A percentile compares a stretch with the other conserved stretches of the same genome.
phyloP scores from a whole-genome alignment of 1,140 invertebrate genomes.

The Diachasmimorpha longicaudata region DNA sequence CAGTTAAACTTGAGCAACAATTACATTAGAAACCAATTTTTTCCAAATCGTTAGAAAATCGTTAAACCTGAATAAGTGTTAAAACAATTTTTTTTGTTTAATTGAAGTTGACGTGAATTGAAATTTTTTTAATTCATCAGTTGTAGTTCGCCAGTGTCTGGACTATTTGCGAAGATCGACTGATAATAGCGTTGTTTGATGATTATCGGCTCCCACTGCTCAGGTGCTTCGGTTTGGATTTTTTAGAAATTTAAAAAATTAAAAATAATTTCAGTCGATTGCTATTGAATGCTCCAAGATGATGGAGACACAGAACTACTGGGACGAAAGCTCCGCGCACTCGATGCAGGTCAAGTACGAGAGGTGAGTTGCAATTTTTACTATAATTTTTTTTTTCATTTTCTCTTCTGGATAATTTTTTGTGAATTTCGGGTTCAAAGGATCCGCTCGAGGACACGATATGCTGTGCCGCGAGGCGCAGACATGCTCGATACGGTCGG shows the following conservation, averaged over 20 bases:
- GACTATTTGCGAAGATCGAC: no score
- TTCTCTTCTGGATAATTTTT: no score
- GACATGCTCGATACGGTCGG: not conserved
- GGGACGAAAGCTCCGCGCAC: conserved; percentile 58
- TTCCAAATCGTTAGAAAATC: no score
- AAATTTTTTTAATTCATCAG: not conserved
- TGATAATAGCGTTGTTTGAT: no score
- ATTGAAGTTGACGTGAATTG: not conserved
- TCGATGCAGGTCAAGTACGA: conserved; percentile 62
- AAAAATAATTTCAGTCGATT: no score
- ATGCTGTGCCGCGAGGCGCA: not conserved
- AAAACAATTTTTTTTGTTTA: not conserved
- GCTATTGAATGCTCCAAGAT: conserved; percentile 48
- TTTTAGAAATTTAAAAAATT: no score
- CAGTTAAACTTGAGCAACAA: no score
- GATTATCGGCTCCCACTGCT: no score
- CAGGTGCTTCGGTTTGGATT: no score
- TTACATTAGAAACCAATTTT: no score
- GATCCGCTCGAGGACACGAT: not conserved
- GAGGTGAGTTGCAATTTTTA: conserved; percentile 43
- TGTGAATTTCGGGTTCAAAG: not conserved
- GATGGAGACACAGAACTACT: conserved; percentile 62
- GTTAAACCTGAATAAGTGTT: not conserved
- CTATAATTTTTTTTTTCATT: not conserved
- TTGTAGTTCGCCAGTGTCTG: no score